Percentiles rank a stretch among this genome's conserved stretches.
phyloP scores from a whole-genome alignment of 2,797 vertebrate genomes.

The Petrocephalus schoutedeni region DNA sequence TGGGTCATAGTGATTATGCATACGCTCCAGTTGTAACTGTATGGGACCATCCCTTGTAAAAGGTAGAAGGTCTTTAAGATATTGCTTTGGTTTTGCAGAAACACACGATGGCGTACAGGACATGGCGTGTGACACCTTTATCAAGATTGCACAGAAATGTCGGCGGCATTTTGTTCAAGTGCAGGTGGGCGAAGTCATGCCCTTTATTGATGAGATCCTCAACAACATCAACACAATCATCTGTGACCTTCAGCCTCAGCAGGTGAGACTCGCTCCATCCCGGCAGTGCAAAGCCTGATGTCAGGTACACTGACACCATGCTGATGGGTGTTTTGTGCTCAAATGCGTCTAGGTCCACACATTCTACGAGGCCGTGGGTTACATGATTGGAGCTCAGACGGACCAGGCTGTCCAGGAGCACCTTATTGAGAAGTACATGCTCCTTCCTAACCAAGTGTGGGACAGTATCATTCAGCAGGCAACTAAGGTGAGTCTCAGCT shows the following conservation, averaged over 20 bases:
- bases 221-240: constrained; percentile 99
- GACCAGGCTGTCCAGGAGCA: constrained; percentile 95
- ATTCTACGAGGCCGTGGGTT: constrained; percentile 96
- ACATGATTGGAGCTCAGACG: constrained; percentile 98
- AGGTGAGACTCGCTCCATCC: constrained; percentile 60
- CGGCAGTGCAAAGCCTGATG: neutral
- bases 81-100: constrained; percentile 60
- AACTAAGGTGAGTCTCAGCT: constrained; percentile 77
- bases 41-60: neutral
- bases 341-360: constrained; percentile 79
- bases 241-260: constrained; percentile 98
- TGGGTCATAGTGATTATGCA: neutral
- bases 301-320: neutral
- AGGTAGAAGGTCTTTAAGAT: neutral
- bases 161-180: constrained; percentile 96
- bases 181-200: constrained; percentile 98
- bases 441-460: constrained; percentile 98
- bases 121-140: constrained; percentile 99
- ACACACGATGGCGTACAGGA: constrained; percentile 98
- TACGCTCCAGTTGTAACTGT: neutral
- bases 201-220: constrained; percentile 96
- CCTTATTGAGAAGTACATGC: constrained; percentile 97
- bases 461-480: constrained; percentile 99
- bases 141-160: constrained; percentile 98
- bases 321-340: neutral